Evolutionary conservation across 1,140 invertebrate genomes (phyloP), one percentile per base, ranked within the genome.

Genomic region (Drosophila malerkotliana): DNA sequence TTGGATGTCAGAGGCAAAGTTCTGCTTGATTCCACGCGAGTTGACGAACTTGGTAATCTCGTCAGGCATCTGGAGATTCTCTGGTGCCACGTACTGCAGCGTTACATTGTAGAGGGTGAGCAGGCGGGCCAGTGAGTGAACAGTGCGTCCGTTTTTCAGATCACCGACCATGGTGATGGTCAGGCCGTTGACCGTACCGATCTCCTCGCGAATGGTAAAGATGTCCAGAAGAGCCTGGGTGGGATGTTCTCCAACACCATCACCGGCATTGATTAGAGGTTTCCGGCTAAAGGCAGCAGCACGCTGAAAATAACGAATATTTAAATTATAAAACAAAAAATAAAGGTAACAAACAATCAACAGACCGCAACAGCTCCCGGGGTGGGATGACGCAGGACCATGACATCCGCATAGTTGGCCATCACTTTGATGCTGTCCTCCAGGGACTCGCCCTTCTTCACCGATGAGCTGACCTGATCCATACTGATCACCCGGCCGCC

Each of bases 191-290:
- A 99, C 98, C 0, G 98, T 99, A 68, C 98, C 98, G 73, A 99
- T 98, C 93, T 99, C 99, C 93, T 99, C 98, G 88, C 98, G 94
- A 77, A 99, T 99, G 14, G 99, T 99, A 89, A 99, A 99, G 6
- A 99, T 95, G 92, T 99, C 99, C 1, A 99, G 93, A 12, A 99
- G 92, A 0, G 99, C 99, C 93, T 99, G 99, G 0, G 98, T 99
- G 0, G 99, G 99, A 93, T 99, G 99, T 93, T 99, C 98, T 0
- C 99, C 99, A 4, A 97, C 94, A 24, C 99, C 99, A 93, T 99
- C 98, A 12, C 99, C 99, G 26, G 98, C 99, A 94, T 99, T 99
- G 34, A 99, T 96, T 4, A 99, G 92, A 0, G 99, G 98, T 85
- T 97, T 98, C 1, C 96, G 94, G 80, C 95, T 96, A 62, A 95